Percentiles rank a stretch among this genome's conserved stretches.
Evolutionary conservation across 2,797 vertebrate genomes (phyloP).

Genomic region (Pangasius djambal): DNA sequence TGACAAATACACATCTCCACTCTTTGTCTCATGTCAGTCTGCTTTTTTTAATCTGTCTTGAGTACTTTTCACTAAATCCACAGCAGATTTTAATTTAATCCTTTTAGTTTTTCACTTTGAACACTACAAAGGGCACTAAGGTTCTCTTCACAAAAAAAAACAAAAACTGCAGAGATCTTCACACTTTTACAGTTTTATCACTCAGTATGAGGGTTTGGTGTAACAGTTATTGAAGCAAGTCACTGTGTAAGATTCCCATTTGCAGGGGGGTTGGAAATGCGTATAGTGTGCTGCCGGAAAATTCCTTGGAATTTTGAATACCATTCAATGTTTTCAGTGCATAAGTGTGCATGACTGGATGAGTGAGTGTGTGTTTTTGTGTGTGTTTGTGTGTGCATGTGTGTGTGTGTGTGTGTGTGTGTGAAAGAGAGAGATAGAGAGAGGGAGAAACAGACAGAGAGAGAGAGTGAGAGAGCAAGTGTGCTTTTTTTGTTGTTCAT

Average conservation of each 20-base stretch:
- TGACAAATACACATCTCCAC: background rate
- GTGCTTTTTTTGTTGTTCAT: slow-evolving; percentile 64
- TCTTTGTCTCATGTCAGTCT: background rate
- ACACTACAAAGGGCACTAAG: background rate
- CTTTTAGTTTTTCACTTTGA: background rate
- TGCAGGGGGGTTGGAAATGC: slow-evolving; percentile 2
- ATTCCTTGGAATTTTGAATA: slow-evolving; percentile 1
- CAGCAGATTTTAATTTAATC: background rate
- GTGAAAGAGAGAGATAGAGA: background rate
- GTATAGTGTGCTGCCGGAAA: background rate
- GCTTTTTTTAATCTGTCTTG: background rate
- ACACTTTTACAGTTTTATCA: background rate
- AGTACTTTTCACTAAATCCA: slow-evolving; percentile 11
- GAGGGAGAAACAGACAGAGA: slow-evolving; percentile 44
- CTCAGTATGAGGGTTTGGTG: background rate
- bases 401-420: slow-evolving; percentile 2
- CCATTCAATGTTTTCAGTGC: slow-evolving; percentile 2
- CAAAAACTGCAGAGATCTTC: background rate
- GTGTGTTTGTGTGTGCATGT: slow-evolving; percentile 20
- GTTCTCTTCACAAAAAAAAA: background rate
- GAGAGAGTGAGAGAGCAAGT: slow-evolving; percentile 47
- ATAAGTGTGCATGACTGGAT: slow-evolving; percentile 3
- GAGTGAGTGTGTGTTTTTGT: background rate
- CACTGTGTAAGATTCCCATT: too few species aligned
- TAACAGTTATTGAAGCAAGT: background rate